These are phyloP conservation scores for Cheilosia grossa DNA, from an alignment of 2,888 invertebrate genomes.

Conservation along the genomic window DNA sequence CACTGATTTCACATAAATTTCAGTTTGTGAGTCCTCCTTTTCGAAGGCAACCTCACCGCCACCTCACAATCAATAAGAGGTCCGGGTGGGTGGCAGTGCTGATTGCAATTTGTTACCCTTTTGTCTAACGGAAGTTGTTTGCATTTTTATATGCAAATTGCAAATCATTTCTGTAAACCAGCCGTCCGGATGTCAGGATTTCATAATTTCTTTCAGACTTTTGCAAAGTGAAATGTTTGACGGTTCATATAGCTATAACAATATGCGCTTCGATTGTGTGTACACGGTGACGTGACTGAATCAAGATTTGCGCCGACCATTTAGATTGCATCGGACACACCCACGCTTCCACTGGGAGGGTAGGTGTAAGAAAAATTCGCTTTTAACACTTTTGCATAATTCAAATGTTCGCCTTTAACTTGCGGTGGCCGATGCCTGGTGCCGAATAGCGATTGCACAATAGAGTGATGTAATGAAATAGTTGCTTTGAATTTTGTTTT, in stretches of 20 bases:
- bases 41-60: background rate
- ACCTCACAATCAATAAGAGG: background rate
- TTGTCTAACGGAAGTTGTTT: conserved; percentile 54
- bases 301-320: conserved; percentile 65
- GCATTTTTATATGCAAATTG: conserved; percentile 69
- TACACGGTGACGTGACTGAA: conserved; percentile 63
- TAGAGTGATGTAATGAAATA: background rate
- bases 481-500: background rate
- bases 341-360: conserved; percentile 47
- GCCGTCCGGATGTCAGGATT: conserved; percentile 55
- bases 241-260: conserved; percentile 56
- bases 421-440: background rate
- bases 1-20: too few species aligned
- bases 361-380: conserved; percentile 51
- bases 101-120: conserved; percentile 6
- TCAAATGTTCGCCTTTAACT: conserved; percentile 12
- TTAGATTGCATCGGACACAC: conserved; percentile 71
- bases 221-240: conserved; percentile 55
- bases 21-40: too few species aligned
- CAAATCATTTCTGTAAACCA: conserved; percentile 61
- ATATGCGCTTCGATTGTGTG: conserved; percentile 46
- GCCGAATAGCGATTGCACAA: conserved; percentile 8
- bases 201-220: conserved; percentile 46
- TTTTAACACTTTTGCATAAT: conserved; percentile 26
- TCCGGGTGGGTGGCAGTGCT: background rate